Evolutionary conservation across 2,888 invertebrate species (phyloP).

Genomic region (Pantelozetes paolii): DNA sequence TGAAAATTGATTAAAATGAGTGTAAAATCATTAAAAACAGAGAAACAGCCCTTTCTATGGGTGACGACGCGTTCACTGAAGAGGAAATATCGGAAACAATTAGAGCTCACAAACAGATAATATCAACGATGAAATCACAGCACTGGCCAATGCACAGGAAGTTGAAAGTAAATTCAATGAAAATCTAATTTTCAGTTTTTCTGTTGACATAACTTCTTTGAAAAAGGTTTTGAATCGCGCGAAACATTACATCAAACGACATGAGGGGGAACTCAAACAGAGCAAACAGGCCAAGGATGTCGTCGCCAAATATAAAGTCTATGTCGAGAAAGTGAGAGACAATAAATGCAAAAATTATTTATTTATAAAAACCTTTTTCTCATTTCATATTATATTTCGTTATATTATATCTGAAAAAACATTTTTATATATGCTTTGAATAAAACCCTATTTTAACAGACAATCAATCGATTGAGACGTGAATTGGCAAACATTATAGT

Average conservation of each 20-base stretch:
- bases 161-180: slow-evolving; percentile 39
- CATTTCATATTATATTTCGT: neutral
- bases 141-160: slow-evolving; percentile 44
- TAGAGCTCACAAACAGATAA: slow-evolving; percentile 80
- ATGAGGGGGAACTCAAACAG: slow-evolving; percentile 84
- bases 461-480: slow-evolving; percentile 58
- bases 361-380: neutral
- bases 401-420: neutral
- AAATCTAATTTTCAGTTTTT: neutral
- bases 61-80: slow-evolving; percentile 52
- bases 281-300: slow-evolving; percentile 79
- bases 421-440: neutral
- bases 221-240: slow-evolving; percentile 56
- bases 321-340: slow-evolving; percentile 67
- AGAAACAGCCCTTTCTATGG: slow-evolving; percentile 46
- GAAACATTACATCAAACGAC: slow-evolving; percentile 77
- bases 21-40: slow-evolving; percentile 31
- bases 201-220: neutral
- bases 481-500: slow-evolving; percentile 80
- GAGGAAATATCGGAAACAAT: slow-evolving; percentile 87
- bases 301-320: slow-evolving; percentile 74
- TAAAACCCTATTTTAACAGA: slow-evolving; percentile 30
- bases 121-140: slow-evolving; percentile 42
- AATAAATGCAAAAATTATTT: neutral
- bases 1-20: slow-evolving; percentile 1